These are phyloP conservation scores for Aselliscus stoliczkanus DNA, from an alignment of 2,797 vertebrate species.

Conservation along the genomic window DNA sequence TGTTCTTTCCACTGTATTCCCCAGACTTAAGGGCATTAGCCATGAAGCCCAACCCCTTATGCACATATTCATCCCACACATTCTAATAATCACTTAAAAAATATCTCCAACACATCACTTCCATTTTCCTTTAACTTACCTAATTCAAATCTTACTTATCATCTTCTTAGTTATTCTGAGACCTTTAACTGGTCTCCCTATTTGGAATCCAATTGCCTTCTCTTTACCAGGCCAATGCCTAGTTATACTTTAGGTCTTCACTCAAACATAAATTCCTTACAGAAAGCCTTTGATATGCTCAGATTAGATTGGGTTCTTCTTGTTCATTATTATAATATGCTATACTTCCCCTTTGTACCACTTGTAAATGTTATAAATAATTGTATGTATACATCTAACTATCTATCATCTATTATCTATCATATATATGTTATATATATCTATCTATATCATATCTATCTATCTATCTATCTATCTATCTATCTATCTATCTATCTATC, in stretches of 20 bases:
- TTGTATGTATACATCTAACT: background rate
- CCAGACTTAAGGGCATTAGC: background rate
- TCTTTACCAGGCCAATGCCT: background rate
- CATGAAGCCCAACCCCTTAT: background rate
- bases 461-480: background rate
- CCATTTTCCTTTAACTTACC: background rate
- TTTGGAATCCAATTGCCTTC: background rate
- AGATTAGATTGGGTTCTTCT: background rate
- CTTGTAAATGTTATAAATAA: background rate
- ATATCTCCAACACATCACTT: background rate
- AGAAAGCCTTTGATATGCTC: background rate
- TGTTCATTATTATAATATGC: background rate
- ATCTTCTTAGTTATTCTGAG: background rate
- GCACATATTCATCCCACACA: background rate
- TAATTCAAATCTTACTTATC: background rate
- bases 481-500: too few species aligned
- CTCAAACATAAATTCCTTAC: background rate
- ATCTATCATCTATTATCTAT: background rate
- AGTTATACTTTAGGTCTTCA: background rate
- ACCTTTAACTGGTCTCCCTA: background rate
- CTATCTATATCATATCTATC: too few species aligned
- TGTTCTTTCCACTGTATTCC: background rate
- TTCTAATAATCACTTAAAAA: background rate
- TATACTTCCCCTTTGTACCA: background rate
- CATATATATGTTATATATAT: too few species aligned